Base-by-base conservation (phyloP, 2,888 invertebrate species). In the Tuberolachnus salignus region DNA sequence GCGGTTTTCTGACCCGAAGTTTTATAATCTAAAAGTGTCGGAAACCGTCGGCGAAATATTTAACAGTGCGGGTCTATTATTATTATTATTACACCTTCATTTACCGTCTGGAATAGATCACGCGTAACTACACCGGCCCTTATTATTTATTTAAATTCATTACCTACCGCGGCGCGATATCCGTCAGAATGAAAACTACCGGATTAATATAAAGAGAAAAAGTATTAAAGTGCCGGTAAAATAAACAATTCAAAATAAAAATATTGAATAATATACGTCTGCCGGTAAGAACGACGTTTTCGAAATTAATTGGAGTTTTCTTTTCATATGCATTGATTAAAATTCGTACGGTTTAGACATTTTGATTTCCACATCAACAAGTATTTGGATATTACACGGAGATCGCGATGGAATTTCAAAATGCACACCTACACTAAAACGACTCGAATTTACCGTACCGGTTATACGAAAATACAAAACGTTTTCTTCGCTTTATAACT, bases 111-210 rank as follows among this genome's bases (percentile, higher is more conserved):
- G 16, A 70, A 70, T 55, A 6, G 16, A 70, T 70, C 21, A 21
- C 42, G 11, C 34, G 42, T 55, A 21, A 21, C 19, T 44, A 14
- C 64, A 34, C 55, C 3, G 16, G 34, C 55, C 14, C 34, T 34
- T 42, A 70, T 70, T 70, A 70, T 70, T 70, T 55, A 70, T 70
- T 70, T 21, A 70, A 70, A 55, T 70, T 42, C 70, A 55, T 70
- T 55, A 70, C 55, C 14, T 70, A 53, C 1, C 4, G 23, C n/a
- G 19, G 42, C 42, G 42, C 10, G 19, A 23, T 16, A 55, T 55
- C 21, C 42, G 55, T 21, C 55, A 55, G 55, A 70, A 70, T 55
- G 42, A 67, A 55, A 42, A 55, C 42, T 44, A 70, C 42, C 42
- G 55, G 34, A 42, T 70, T 53, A 55, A 55, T 70, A 69, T 55